These are phyloP conservation scores for Scortum barcoo DNA, from an alignment of 2,113 vertebrate species.

Conservation along the genomic window DNA sequence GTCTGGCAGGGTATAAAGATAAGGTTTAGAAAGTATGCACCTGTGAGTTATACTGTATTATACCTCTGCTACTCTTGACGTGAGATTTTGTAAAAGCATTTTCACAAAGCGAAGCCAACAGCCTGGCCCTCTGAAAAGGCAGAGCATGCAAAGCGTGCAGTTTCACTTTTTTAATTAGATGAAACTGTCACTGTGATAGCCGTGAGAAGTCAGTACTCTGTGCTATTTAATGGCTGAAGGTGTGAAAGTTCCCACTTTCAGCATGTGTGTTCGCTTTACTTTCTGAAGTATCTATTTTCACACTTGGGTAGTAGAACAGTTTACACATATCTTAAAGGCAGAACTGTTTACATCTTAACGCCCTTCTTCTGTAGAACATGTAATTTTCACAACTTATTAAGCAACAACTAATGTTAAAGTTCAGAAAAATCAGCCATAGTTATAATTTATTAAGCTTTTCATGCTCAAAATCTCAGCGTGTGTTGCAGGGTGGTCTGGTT, in stretches of 20 bases:
- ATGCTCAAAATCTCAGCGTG: not conserved
- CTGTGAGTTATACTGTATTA: constrained; percentile 12
- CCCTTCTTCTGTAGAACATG: not conserved
- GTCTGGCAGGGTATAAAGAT: constrained; percentile 61
- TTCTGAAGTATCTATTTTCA: not conserved
- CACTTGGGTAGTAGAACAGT: not conserved
- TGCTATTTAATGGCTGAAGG: constrained; percentile 7
- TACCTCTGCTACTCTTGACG: not conserved
- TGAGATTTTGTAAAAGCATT: not conserved
- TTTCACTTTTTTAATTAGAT: constrained; percentile 10
- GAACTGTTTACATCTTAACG: not conserved
- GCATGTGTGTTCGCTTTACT: not conserved
- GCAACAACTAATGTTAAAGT: not conserved
- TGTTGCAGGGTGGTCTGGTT: not conserved
- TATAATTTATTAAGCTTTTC: not conserved
- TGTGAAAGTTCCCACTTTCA: constrained; percentile 1
- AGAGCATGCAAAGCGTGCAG: not conserved
- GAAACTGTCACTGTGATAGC: not conserved
- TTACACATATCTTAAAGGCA: not conserved
- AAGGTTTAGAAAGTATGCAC: constrained; percentile 48
- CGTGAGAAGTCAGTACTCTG: not conserved
- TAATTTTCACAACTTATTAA: not conserved
- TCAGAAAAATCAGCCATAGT: not conserved
- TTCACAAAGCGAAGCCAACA: constrained; percentile 2
- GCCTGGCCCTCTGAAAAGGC: not conserved